Evolutionary conservation across 1,140 invertebrate species (phyloP).

Genomic region (Wiebesia pumilae): DNA sequence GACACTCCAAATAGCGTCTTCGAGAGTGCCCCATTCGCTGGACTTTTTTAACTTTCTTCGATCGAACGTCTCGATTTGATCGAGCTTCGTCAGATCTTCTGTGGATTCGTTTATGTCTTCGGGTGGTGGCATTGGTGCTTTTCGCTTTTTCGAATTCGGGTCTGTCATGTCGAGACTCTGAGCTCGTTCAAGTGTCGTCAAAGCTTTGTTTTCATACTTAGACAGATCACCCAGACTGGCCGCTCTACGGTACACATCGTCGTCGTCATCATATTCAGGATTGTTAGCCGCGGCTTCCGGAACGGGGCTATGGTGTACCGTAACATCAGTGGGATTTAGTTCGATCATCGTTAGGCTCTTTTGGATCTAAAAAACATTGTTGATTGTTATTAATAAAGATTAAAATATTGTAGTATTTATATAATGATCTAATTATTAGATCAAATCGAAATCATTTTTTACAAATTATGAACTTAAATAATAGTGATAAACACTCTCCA

Average conservation of each 20-base stretch:
- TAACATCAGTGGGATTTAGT: constrained; percentile 83
- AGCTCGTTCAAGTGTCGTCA: constrained; percentile 83
- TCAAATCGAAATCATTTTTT: too few relatives aligned
- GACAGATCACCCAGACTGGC: constrained; percentile 88
- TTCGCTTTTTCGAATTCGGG: constrained; percentile 81
- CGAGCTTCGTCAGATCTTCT: constrained; percentile 78
- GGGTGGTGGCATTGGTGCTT: constrained; percentile 77
- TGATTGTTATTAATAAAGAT: background rate
- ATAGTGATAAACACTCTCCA: too few relatives aligned
- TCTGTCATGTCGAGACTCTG: constrained; percentile 88
- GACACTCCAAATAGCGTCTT: constrained; percentile 81
- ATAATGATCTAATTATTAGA: too few relatives aligned
- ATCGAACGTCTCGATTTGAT: constrained; percentile 81
- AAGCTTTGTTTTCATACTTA: constrained; percentile 79
- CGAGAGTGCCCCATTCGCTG: constrained; percentile 84
- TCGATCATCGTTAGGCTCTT: constrained; percentile 79
- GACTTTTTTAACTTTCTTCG: constrained; percentile 82
- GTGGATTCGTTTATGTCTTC: constrained; percentile 78
- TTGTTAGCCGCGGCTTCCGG: constrained; percentile 76
- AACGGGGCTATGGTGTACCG: constrained; percentile 81
- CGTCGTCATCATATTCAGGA: constrained; percentile 64
- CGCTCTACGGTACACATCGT: constrained; percentile 83
- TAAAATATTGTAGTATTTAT: too few relatives aligned
- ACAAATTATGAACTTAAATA: too few relatives aligned
- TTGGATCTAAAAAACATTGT: constrained; percentile 62